Percentiles rank a stretch among this genome's conserved stretches.
phyloP scores from a whole-genome alignment of 2,113 vertebrate genomes.

The Xenopus laevis region DNA sequence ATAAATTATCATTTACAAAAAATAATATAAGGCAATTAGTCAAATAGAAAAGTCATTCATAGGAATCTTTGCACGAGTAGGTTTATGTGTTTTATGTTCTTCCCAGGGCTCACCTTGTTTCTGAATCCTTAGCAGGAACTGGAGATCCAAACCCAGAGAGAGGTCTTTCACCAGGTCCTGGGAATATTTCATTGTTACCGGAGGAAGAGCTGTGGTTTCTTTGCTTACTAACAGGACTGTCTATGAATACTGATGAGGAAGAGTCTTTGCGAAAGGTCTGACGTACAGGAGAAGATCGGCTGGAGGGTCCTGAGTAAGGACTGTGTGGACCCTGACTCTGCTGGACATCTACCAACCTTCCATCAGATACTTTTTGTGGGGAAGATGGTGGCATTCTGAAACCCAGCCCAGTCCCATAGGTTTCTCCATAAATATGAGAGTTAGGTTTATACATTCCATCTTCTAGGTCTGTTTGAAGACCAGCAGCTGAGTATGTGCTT shows the following conservation, averaged over 20 bases:
- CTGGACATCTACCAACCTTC: conserved; percentile 67
- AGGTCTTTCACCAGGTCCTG: conserved; percentile 72
- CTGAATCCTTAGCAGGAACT: conserved; percentile 73
- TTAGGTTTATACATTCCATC: conserved; percentile 87
- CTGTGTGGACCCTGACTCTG: conserved; percentile 73
- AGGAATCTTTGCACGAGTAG: no score
- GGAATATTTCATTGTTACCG: conserved; percentile 73
- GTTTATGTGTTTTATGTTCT: no score
- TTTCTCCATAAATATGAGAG: conserved; percentile 79
- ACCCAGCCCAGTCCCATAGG: conserved; percentile 75
- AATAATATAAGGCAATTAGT: no score
- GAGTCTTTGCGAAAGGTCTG: conserved; percentile 94
- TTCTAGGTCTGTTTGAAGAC: conserved; percentile 87
- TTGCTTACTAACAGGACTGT: conserved; percentile 79
- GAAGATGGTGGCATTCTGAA: conserved; percentile 91
- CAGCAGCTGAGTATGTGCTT: conserved; percentile 92
- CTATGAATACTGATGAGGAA: conserved; percentile 85
- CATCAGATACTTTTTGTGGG: conserved; percentile 86
- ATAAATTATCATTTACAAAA: no score
- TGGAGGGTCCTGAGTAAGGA: conserved; percentile 86
- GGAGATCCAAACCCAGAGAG: conserved; percentile 77
- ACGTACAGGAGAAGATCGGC: conserved; percentile 84
- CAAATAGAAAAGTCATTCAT: no score
- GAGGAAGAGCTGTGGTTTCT: conserved; percentile 71
- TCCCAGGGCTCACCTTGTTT: conserved; percentile 72